phyloP scores from a whole-genome alignment of 2,888 invertebrate species.

The Epinotia brunnichana region DNA sequence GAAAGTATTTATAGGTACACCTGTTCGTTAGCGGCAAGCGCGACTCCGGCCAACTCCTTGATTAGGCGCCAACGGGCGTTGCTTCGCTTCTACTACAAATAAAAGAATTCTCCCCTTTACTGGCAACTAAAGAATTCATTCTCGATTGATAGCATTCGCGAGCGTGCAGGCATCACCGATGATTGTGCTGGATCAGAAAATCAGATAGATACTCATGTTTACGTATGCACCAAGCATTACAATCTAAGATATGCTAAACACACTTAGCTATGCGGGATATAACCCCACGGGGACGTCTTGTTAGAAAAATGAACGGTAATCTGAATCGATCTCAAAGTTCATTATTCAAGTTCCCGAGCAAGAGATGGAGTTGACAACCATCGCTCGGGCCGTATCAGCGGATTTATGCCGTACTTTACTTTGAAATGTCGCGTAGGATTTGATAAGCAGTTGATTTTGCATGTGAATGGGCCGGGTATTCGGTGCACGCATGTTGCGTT shows the following conservation, averaged over 20 bases:
- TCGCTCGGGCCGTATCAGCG: constrained; percentile 51
- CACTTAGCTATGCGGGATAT: neutral
- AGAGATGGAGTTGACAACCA: constrained; percentile 50
- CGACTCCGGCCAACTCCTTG: constrained; percentile 78
- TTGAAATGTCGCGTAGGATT: constrained; percentile 62
- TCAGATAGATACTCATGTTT: neutral
- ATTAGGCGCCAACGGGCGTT: constrained; percentile 82
- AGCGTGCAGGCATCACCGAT: constrained; percentile 12
- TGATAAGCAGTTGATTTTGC: constrained; percentile 72
- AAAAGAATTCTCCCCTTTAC: constrained; percentile 75
- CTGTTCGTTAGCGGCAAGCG: constrained; percentile 81
- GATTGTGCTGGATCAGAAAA: neutral
- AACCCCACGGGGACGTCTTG: constrained; percentile 7
- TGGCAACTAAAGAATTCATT: constrained; percentile 68
- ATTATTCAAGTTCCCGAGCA: constrained; percentile 53
- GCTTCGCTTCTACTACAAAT: constrained; percentile 77
- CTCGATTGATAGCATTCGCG: constrained; percentile 50
- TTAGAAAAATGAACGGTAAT: constrained; percentile 42
- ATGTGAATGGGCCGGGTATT: constrained; percentile 74
- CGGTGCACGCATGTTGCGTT: constrained; percentile 75
- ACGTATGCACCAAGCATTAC: neutral
- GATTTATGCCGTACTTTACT: constrained; percentile 63
- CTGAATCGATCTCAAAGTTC: constrained; percentile 44
- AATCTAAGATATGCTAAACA: neutral
- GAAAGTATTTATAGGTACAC: constrained; percentile 84